Evolutionary conservation across 2,113 vertebrate genomes (phyloP), one percentile per base, ranked within the genome.

Genomic region (Labeo rohita): DNA sequence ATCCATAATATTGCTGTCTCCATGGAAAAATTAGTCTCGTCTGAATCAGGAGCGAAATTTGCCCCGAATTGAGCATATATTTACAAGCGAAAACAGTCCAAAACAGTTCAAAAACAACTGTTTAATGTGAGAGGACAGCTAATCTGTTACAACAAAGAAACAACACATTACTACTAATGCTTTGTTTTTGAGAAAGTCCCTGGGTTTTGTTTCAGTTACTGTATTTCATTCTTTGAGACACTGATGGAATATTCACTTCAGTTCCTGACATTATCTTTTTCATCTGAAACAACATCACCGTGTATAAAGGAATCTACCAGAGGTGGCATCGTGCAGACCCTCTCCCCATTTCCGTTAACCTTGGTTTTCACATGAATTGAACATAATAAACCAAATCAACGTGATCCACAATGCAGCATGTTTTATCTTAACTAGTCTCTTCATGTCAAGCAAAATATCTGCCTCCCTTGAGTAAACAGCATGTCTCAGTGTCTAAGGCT

Each of bases 341-440:
- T 65, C n/a, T 47, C 3, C 12, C n/a, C 7, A 8, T 23, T 49
- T 49, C 13, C 11, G 59, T 65, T 47, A 49, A 49, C 77, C 56
- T 63, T 18, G 45, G 1, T 23, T 45, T 80, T 21, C 8, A 49
- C 59, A 80, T 43, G 43, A 80, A 80, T 49, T 63, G 6, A 43
- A 80, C 12, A 54, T 80, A 80, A 80, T 80, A 43, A 49, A 47
- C 13, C 12, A 49, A 80, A 80, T 49, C 43, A 28, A 12, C 23
- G 13, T 47, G 43, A 47, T 65, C 79, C 59, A 8, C 59, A 65
- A 28, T 65, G 13, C 43, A 65, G 43, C 59, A 65, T 65, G 59
- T 23, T 65, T 16, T 28, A 49, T 65, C 13, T 34, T 23, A 77
- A 54, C 75, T 50, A 39, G 12, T 28, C 12, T 80, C 12, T 65